Evolutionary conservation across 2,888 invertebrate species (phyloP).

Genomic region (Ormyrus pomaceus): DNA sequence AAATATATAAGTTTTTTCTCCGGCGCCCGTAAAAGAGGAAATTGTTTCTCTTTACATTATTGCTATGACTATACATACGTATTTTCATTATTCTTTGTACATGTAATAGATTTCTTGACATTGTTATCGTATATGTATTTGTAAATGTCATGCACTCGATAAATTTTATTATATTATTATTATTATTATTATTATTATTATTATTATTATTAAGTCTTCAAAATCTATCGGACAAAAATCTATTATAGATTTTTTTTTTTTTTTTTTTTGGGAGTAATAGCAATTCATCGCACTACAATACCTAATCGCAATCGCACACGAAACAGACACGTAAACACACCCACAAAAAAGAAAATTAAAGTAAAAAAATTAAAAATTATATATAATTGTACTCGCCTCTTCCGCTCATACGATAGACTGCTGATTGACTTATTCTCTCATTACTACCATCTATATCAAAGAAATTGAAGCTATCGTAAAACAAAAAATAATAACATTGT

Average conservation of each 20-base stretch:
- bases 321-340: neutral
- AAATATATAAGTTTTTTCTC: constrained; percentile 24
- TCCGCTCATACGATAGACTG: constrained; percentile 38
- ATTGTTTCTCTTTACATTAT: neutral
- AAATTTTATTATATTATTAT: constrained; percentile 34
- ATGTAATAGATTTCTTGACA: constrained; percentile 28
- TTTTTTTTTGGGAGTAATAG: constrained; percentile 18
- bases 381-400: constrained; percentile 34
- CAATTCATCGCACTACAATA: constrained; percentile 36
- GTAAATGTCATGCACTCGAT: neutral
- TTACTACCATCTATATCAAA: constrained; percentile 42
- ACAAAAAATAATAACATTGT: constrained; percentile 40
- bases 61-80: constrained; percentile 1
- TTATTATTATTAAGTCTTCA: too few relatives aligned
- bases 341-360: constrained; percentile 3
- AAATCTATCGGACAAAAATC: too few relatives aligned
- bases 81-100: constrained; percentile 30
- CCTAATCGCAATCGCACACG: constrained; percentile 22
- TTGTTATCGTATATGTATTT: constrained; percentile 42
- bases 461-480: constrained; percentile 24
- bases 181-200: too few relatives aligned
- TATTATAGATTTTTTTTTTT: constrained; percentile 37
- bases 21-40: neutral
- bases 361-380: constrained; percentile 26
- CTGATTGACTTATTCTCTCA: constrained; percentile 11